These are phyloP conservation scores for Misgurnus mizolepis DNA, from an alignment of 2,113 vertebrate genomes.

Conservation along the genomic window DNA sequence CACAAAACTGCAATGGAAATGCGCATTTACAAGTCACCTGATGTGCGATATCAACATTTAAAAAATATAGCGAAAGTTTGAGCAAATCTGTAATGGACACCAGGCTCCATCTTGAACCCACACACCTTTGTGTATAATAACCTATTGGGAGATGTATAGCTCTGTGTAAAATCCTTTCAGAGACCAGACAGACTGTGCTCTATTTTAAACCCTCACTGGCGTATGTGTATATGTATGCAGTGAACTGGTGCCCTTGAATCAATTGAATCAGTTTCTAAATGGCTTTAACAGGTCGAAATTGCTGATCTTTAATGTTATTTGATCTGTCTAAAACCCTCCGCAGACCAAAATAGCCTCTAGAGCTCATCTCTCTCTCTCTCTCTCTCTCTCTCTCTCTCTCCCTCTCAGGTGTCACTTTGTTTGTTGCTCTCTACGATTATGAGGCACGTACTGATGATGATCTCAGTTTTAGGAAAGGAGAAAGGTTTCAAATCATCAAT, in stretches of 20 bases:
- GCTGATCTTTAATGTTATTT: constrained; percentile 2
- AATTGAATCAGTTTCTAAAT: not conserved
- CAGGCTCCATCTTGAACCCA: not conserved
- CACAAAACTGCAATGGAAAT: too few species aligned
- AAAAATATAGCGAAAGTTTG: too few species aligned
- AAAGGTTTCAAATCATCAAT: constrained; percentile 96
- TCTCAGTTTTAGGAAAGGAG: constrained; percentile 96
- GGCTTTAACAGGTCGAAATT: not conserved
- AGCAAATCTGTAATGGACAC: not conserved
- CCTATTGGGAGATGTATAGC: not conserved
- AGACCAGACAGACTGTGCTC: not conserved
- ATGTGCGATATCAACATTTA: too few species aligned
- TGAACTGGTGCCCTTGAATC: not conserved
- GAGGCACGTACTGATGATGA: constrained; percentile 97
- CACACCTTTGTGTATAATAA: not conserved
- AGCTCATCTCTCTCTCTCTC: constrained; percentile 12
- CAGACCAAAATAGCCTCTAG: not conserved
- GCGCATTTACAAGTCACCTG: too few species aligned
- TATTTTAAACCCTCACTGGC: not conserved
- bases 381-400: constrained; percentile 44
- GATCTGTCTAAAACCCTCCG: not conserved
- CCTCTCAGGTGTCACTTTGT: constrained; percentile 90
- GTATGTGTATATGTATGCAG: not conserved
- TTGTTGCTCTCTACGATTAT: constrained; percentile 97
- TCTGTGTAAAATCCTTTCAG: not conserved